Conservation (phyloP, 1,140 invertebrate species). For the Heliconius himera region DNA sequence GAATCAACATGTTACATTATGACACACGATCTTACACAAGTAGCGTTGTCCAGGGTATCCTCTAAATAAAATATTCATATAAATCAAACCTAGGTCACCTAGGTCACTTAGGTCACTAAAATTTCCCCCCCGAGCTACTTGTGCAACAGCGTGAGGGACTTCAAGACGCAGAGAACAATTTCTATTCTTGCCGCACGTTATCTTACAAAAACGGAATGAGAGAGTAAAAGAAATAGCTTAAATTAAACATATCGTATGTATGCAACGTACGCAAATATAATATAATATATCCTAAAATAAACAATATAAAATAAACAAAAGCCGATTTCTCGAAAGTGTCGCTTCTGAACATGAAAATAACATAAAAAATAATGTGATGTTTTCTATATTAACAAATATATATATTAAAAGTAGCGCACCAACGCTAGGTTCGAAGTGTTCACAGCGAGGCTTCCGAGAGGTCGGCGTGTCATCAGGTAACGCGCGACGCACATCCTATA, state of each 20-base stretch:
- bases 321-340: constrained; percentile 49
- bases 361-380: constrained; percentile 3
- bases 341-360: constrained; percentile 28
- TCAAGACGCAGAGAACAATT: constrained; percentile 32
- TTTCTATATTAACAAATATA: neutral
- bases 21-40: constrained; percentile 49
- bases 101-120: neutral
- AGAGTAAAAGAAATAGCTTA: constrained; percentile 63
- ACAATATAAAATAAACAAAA: constrained; percentile 64
- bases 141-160: constrained; percentile 38
- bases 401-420: neutral
- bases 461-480: constrained; percentile 69
- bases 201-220: constrained; percentile 65
- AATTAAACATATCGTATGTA: constrained; percentile 53
- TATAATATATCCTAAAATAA: constrained; percentile 55
- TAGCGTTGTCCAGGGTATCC: constrained; percentile 32
- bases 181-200: constrained; percentile 34
- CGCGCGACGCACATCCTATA: constrained; percentile 71
- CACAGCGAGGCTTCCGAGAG: constrained; percentile 37
- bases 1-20: constrained; percentile 55
- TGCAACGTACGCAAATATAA: constrained; percentile 33
- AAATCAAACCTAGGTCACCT: neutral
- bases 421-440: neutral
- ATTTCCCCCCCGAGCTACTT: constrained; percentile 30
- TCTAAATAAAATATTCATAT: constrained; percentile 1